These are phyloP conservation scores for Cephus spinipes DNA, from an alignment of 2,888 invertebrate genomes.

Conservation along the genomic window DNA sequence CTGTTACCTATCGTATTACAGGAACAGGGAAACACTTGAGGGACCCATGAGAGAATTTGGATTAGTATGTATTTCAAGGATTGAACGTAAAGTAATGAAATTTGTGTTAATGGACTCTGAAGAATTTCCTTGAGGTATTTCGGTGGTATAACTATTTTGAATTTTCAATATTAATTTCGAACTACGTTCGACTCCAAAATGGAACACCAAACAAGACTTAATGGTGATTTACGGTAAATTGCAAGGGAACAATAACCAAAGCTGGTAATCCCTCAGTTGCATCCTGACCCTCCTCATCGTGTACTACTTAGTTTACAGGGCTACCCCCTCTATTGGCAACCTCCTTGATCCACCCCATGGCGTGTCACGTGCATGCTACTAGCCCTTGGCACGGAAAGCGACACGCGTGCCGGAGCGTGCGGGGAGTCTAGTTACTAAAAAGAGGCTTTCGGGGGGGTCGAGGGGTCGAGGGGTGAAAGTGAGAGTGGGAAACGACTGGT, in stretches of 20 bases:
- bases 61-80: too few relatives aligned
- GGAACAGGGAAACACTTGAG: slow-evolving; percentile 21
- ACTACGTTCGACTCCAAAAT: too few relatives aligned
- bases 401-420: slow-evolving; percentile 47
- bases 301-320: slow-evolving; percentile 49
- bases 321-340: background rate
- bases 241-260: slow-evolving; percentile 58
- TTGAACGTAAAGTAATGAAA: too few relatives aligned
- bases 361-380: slow-evolving; percentile 56
- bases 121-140: too few relatives aligned
- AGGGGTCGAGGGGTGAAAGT: background rate
- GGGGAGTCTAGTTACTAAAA: slow-evolving; percentile 46
- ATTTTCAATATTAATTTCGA: too few relatives aligned
- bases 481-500: slow-evolving; percentile 15
- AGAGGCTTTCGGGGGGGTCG: slow-evolving; percentile 34
- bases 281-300: slow-evolving; percentile 10
- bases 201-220: slow-evolving; percentile 30
- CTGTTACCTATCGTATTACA: slow-evolving; percentile 56
- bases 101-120: too few relatives aligned
- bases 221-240: slow-evolving; percentile 60
- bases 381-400: slow-evolving; percentile 20
- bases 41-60: too few relatives aligned
- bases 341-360: slow-evolving; percentile 36
- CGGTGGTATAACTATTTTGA: too few relatives aligned
- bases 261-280: slow-evolving; percentile 51